Conservation (phyloP, 1,140 invertebrate species). For the Eurosta solidaginis region DNA sequence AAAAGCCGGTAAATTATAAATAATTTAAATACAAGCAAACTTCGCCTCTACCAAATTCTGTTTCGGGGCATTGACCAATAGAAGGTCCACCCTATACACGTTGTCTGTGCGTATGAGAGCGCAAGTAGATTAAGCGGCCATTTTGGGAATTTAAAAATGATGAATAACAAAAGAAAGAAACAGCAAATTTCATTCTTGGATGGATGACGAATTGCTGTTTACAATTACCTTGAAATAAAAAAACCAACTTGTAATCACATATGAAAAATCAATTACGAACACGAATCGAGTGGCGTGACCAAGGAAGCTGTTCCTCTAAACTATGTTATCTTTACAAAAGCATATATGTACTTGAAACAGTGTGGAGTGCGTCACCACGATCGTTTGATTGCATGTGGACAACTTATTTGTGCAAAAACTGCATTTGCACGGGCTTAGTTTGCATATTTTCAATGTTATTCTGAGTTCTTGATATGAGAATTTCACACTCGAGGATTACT, state of each 20-base stretch:
- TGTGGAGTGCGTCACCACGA: too few relatives aligned
- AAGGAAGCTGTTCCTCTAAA: neutral
- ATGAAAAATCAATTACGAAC: neutral
- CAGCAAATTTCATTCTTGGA: neutral
- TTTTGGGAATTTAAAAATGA: slow-evolving; percentile 34
- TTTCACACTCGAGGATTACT: too few relatives aligned
- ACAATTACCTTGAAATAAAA: neutral
- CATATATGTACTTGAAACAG: too few relatives aligned
- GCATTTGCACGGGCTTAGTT: too few relatives aligned
- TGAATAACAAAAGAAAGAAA: neutral
- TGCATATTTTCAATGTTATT: too few relatives aligned
- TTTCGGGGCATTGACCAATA: neutral
- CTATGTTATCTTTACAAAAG: neutral
- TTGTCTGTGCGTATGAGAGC: neutral
- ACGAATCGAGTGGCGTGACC: neutral
- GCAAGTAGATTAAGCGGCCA: slow-evolving; percentile 32
- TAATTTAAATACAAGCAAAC: neutral
- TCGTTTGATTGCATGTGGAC: too few relatives aligned
- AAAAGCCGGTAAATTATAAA: too few relatives aligned
- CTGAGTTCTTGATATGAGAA: too few relatives aligned
- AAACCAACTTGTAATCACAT: neutral
- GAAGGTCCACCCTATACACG: neutral
- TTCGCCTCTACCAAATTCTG: neutral
- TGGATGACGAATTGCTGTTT: slow-evolving; percentile 16
- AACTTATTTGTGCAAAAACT: too few relatives aligned